Percentiles rank a stretch among this genome's conserved stretches.
phyloP scores from a whole-genome alignment of 2,888 invertebrate species.

The Antheraea assamensis region DNA sequence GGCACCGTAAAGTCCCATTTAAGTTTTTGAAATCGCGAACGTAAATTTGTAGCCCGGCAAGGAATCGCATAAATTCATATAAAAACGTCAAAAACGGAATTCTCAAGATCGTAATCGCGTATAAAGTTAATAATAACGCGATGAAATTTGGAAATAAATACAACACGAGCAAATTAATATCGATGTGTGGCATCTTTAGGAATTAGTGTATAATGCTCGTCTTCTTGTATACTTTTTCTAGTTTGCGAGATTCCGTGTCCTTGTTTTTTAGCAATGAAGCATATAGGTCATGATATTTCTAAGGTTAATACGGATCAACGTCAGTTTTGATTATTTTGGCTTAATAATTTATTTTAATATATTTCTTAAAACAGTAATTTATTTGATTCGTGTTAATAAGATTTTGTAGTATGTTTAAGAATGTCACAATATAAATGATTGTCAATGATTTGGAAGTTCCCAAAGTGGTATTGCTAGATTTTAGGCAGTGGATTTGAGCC shows the following conservation, averaged over 20 bases:
- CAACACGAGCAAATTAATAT: conserved; percentile 48
- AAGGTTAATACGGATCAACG: background rate
- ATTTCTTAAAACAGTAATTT: background rate
- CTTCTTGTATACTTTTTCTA: background rate
- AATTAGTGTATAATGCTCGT: conserved; percentile 52
- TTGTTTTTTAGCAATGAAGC: background rate
- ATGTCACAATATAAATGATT: too few relatives aligned
- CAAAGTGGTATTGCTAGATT: too few relatives aligned
- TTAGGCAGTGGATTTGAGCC: too few relatives aligned
- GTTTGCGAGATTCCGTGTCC: background rate
- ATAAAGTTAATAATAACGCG: conserved; percentile 79
- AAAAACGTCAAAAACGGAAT: conserved; percentile 81
- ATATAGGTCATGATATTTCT: background rate
- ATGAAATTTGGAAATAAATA: conserved; percentile 75
- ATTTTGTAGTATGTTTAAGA: background rate
- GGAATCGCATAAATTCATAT: conserved; percentile 78
- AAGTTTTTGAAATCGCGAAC: conserved; percentile 23
- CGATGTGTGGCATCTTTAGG: conserved; percentile 62
- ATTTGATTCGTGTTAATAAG: background rate
- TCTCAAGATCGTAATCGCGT: conserved; percentile 79
- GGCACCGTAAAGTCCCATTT: conserved; percentile 38
- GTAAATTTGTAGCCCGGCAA: conserved; percentile 46
- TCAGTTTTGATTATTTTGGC: background rate
- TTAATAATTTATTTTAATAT: background rate
- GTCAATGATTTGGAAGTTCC: too few relatives aligned